These are phyloP conservation scores for Calypte anna DNA, from an alignment of 2,113 vertebrate species.

Conservation along the genomic window DNA sequence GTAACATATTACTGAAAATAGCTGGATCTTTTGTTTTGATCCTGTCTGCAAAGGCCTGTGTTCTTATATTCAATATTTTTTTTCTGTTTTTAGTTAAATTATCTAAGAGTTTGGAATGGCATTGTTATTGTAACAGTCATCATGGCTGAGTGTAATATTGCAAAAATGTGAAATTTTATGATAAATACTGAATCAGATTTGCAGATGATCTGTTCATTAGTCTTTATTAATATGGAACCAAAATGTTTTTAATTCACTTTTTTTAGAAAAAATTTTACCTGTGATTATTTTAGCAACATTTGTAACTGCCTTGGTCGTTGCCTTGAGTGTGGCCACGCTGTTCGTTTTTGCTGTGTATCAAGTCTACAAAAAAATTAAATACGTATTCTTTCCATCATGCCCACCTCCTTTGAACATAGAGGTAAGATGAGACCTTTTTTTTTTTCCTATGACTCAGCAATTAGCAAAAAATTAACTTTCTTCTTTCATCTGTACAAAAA, in stretches of 20 bases:
- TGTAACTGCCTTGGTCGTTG: accelerated
- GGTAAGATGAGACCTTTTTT: slow-evolving; percentile 49
- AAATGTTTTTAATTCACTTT: background rate
- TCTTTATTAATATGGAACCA: background rate
- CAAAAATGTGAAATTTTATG: background rate
- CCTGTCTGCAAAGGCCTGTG: background rate
- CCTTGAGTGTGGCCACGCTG: accelerated
- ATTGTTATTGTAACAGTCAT: background rate
- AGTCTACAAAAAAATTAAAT: slow-evolving; percentile 21
- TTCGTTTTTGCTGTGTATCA: background rate
- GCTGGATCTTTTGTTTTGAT: background rate
- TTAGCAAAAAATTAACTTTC: background rate
- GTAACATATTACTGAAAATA: background rate
- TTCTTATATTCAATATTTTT: background rate
- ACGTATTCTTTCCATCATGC: slow-evolving; percentile 70
- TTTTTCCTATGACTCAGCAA: background rate
- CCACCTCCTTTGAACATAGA: slow-evolving; percentile 65
- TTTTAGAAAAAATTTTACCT: background rate
- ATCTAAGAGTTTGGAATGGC: background rate
- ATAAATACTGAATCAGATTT: background rate
- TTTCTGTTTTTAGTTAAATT: background rate
- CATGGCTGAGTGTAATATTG: background rate
- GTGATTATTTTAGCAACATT: background rate
- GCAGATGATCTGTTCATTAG: background rate
- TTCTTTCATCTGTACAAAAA: background rate